Evolutionary conservation across 2,888 invertebrate species (phyloP), one percentile per base, ranked within the genome.

Genomic region (Caenorhabditis drosophilae): DNA sequence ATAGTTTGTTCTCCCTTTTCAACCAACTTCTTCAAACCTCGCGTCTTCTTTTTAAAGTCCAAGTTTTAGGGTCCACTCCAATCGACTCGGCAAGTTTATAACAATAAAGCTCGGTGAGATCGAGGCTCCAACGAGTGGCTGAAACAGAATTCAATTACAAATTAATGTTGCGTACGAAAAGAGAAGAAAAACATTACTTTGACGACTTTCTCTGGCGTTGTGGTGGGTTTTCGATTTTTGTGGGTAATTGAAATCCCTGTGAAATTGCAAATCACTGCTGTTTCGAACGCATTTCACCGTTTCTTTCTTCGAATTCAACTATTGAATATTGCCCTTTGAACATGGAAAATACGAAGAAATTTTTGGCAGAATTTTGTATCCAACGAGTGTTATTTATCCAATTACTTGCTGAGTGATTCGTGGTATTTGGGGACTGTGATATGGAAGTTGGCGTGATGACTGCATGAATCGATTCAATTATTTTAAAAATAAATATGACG

Each of bases 241-340:
- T 51, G 41, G 51, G 41, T 51, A 26, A 41, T 51, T 18, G 41
- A 41, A 41, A 40, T 51, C 18, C 38, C 51, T 51, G 27, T 51
- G 51, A 51, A 15, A 16, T 51, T 51, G 51, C 51, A 51, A 41
- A 51, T 51, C 27, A 41, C 26, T 51, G 41, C 51, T 23, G n/a
- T n/a, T n/a, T n/a, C 31, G 31, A 31, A 31, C 31, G 31, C 34
- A 25, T 18, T 18, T 25, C 16, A 44, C 26, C 27, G 25, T 26
- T 27, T 38, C 40, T 54, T 36, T 38, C 40, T 54, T 54, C 54
- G 46, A 54, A 54, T 54, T 54, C 40, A 46, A 54, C 25, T 38
- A 2, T 36, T 47, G 54, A 47, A 54, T 54, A 40, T 31, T 47
- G 54, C 15, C 54, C 47, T 40, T 47, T 38, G 40, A 54, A 54